Conservation (phyloP, 2,888 invertebrate genomes). For the Cabera pusaria region DNA sequence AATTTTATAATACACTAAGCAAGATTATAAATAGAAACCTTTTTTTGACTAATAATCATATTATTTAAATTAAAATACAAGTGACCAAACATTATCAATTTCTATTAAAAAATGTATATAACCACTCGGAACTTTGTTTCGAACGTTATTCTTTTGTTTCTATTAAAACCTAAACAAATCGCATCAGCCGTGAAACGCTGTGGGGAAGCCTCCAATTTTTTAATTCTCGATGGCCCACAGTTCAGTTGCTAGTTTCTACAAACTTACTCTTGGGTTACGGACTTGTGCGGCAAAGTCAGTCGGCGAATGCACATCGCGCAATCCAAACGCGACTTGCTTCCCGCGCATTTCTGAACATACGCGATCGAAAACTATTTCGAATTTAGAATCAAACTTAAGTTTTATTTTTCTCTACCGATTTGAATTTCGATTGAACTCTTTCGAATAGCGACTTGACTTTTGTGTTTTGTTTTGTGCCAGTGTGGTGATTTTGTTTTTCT, state of each 20-base stretch:
- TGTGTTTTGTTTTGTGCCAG: slow-evolving; percentile 27
- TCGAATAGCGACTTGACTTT: slow-evolving; percentile 12
- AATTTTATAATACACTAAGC: too few relatives aligned
- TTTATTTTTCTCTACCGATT: slow-evolving; percentile 3
- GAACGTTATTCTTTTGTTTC: slow-evolving; percentile 21
- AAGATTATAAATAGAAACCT: too few relatives aligned
- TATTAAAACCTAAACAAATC: slow-evolving; percentile 42
- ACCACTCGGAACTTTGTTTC: slow-evolving; percentile 14
- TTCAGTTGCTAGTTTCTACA: not conserved
- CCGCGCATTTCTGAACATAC: slow-evolving; percentile 45
- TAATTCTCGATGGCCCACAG: slow-evolving; percentile 11
- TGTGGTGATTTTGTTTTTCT: slow-evolving; percentile 27
- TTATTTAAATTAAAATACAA: too few relatives aligned
- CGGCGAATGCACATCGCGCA: slow-evolving; percentile 48
- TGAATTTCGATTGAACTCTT: slow-evolving; percentile 8
- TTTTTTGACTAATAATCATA: too few relatives aligned
- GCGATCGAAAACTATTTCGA: slow-evolving; percentile 43
- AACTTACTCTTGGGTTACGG: slow-evolving; percentile 9
- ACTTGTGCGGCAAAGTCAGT: slow-evolving; percentile 36
- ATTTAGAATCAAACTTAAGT: slow-evolving; percentile 21
- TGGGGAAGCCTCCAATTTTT: slow-evolving; percentile 46
- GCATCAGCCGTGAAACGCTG: slow-evolving; percentile 42
- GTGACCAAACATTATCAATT: too few relatives aligned
- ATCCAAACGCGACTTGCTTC: slow-evolving; percentile 42
- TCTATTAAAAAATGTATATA: too few relatives aligned